phyloP scores from a whole-genome alignment of 2,113 vertebrate genomes.

The Chrysochloris asiatica region DNA sequence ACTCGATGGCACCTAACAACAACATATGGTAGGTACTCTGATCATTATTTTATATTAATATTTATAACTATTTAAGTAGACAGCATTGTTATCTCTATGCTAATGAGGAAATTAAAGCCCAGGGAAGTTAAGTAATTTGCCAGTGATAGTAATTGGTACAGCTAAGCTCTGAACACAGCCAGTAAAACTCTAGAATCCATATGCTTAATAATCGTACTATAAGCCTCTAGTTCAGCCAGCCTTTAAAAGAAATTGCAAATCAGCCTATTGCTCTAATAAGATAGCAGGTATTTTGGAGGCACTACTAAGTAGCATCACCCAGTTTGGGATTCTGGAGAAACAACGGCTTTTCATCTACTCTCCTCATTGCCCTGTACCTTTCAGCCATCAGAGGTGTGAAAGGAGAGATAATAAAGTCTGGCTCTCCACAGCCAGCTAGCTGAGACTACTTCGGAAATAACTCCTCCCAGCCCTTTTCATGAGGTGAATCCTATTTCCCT shows the following conservation, averaged over 20 bases:
- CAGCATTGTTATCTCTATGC: neutral
- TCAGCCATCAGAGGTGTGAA: neutral
- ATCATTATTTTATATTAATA: neutral
- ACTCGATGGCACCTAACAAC: no score
- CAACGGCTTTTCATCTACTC: neutral
- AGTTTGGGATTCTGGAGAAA: slow-evolving; percentile 1
- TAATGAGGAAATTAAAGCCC: neutral
- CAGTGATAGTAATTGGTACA: neutral
- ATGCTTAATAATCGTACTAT: neutral
- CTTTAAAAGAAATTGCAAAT: neutral
- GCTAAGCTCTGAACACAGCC: slow-evolving; percentile 12
- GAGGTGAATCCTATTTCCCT: neutral
- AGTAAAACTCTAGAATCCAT: neutral
- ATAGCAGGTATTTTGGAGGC: neutral
- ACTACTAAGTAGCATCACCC: neutral
- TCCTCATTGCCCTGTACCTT: neutral
- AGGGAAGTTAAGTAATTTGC: neutral
- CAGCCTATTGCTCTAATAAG: slow-evolving; percentile 8
- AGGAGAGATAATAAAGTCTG: neutral
- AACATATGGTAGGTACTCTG: neutral
- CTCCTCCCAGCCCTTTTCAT: neutral
- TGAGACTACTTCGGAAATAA: neutral
- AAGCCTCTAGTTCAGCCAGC: neutral
- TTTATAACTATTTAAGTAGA: neutral
- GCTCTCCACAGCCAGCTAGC: neutral